Percentiles rank a stretch among this genome's conserved stretches.
Conservation (phyloP, 2,888 invertebrate genomes). For the Abscondita cerata region DNA sequence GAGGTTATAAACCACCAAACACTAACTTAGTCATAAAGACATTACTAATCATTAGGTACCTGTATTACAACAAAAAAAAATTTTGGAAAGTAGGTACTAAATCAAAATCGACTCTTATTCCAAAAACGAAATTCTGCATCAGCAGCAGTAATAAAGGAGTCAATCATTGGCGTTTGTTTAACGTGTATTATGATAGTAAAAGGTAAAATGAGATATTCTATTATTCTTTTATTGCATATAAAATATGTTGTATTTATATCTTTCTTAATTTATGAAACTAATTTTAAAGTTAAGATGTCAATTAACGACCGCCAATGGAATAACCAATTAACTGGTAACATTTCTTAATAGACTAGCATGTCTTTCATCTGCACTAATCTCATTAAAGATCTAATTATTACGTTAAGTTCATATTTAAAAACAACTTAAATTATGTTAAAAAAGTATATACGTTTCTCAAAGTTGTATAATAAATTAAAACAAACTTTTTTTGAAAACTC, state of each 20-base stretch:
- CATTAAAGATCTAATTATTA: slow-evolving; percentile 9
- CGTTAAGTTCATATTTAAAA: background rate
- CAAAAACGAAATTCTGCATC: too few species aligned
- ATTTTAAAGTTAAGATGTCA: slow-evolving; percentile 13
- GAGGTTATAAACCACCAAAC: slow-evolving; percentile 38
- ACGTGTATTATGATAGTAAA: background rate
- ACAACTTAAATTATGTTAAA: background rate
- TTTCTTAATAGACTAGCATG: slow-evolving; percentile 4
- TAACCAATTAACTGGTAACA: slow-evolving; percentile 9
- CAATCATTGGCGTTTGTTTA: too few species aligned
- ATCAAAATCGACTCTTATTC: too few species aligned
- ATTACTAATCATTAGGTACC: slow-evolving; percentile 30
- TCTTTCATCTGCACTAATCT: slow-evolving; percentile 6
- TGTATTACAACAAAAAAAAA: background rate
- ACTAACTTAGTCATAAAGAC: slow-evolving; percentile 37
- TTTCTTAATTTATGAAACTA: slow-evolving; percentile 12
- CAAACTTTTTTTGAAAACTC: too few species aligned
- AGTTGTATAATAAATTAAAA: too few species aligned
- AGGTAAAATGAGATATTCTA: background rate
- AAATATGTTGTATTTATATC: slow-evolving; percentile 7
- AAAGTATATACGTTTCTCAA: too few species aligned
- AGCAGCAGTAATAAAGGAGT: too few species aligned
- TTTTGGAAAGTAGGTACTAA: too few species aligned
- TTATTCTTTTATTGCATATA: slow-evolving; percentile 11
- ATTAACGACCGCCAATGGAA: slow-evolving; percentile 11